Evolutionary conservation across 2,888 invertebrate species (phyloP).

Genomic region (Drosophila monieri): DNA sequence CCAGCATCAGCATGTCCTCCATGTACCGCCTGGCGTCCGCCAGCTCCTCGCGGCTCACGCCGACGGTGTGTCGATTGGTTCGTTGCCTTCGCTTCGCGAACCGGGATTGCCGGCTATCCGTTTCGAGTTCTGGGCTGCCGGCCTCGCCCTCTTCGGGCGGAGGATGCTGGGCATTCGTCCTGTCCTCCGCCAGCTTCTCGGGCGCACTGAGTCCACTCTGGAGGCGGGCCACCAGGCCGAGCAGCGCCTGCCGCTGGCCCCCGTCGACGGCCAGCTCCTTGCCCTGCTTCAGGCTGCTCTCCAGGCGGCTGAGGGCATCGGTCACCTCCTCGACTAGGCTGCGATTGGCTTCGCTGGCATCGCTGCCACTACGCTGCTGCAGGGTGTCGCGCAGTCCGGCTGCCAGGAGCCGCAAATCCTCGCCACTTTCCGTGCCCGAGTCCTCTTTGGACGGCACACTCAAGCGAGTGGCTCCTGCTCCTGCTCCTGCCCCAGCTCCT

Average conservation of each 20-base stretch:
- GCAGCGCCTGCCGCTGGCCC: conserved; percentile 86
- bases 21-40: conserved; percentile 91
- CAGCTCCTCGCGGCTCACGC: conserved; percentile 92
- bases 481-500: conserved; percentile 5
- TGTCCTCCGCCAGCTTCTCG: conserved; percentile 72
- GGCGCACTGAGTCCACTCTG: conserved; percentile 86
- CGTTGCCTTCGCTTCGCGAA: conserved; percentile 86
- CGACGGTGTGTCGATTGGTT: conserved; percentile 91
- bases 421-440: conserved; percentile 89
- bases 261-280: conserved; percentile 84
- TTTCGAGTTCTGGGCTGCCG: conserved; percentile 51
- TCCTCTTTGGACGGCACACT: conserved; percentile 85
- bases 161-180: neutral
- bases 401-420: conserved; percentile 86
- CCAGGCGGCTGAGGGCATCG: conserved; percentile 89
- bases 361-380: conserved; percentile 83
- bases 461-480: conserved; percentile 53
- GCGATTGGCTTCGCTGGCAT: conserved; percentile 86
- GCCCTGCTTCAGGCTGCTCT: conserved; percentile 88
- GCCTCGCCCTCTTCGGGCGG: conserved; percentile 30
- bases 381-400: conserved; percentile 85
- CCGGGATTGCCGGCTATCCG: conserved; percentile 83
- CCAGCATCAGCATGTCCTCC: conserved; percentile 86
- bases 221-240: conserved; percentile 89
- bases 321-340: conserved; percentile 89